Evolutionary conservation across 2,888 invertebrate species (phyloP), one percentile per base, ranked within the genome.

Genomic region (Pachycephus smyrnensis): DNA sequence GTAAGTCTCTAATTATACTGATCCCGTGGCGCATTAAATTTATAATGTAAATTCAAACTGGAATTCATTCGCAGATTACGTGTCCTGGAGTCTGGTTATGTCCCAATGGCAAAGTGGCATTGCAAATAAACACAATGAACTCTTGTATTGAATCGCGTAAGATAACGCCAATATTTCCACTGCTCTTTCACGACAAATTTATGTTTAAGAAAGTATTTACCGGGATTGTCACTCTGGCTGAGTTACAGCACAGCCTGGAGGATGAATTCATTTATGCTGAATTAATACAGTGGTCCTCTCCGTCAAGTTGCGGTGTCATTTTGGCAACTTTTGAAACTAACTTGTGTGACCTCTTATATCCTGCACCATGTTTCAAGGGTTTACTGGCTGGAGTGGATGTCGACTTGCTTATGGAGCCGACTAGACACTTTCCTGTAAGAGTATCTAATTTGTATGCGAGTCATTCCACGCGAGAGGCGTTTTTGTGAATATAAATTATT

Each of bases 31-130:
- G 23, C 9, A 55, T 55, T 55, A 55, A 55, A 55, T 55, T 23
- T 55, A 55, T 9, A 55, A 55, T 23, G 55, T 23, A 23, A 23
- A 55, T 55, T 40, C 1, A 15, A 15, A 40, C 15, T 11, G 68
- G 77, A 76, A 55, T 77, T 76, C 79, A 77, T 80, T 84, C 90
- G 12, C 85, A 96, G 95, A 94, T 97, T 37, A 95, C 96, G 78
- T 97, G 97, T 90, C 97, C 97, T n/a, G 97, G 97, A 55, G 96
- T 97, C 23, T 97, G 96, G 96, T 92, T 97, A 40, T 96, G 96
- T 87, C 95, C 96, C 81, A 95, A 95, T 90, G 96, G 97, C n/a
- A 94, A 95, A 87, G 93, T 96, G 12, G 95, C 95, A 11, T 92
- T 97, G 36, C 94, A 94, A 81, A 93, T 97, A 68, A 94, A 93